These are phyloP conservation scores for Lordiphosa stackelbergi DNA, from an alignment of 1,140 invertebrate genomes.

Conservation along the genomic window DNA sequence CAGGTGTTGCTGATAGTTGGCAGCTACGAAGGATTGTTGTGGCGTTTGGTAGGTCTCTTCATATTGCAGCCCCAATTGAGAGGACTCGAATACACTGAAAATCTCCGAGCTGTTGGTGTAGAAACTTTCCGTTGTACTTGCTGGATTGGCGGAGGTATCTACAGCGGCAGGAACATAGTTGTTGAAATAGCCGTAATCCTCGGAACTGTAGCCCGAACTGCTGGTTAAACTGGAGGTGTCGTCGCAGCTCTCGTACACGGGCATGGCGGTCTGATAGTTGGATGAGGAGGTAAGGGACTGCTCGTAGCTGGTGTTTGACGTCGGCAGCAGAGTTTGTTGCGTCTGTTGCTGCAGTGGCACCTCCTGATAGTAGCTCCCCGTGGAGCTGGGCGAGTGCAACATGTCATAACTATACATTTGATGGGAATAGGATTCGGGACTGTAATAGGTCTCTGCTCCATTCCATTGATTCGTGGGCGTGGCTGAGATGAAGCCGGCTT, in stretches of 20 bases:
- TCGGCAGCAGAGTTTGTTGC: neutral
- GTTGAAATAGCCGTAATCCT: slow-evolving; percentile 62
- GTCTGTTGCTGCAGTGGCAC: slow-evolving; percentile 9
- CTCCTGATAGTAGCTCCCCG: slow-evolving; percentile 48
- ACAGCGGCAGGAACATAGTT: slow-evolving; percentile 32
- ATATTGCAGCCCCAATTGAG: slow-evolving; percentile 44
- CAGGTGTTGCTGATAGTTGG: slow-evolving; percentile 40
- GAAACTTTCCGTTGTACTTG: slow-evolving; percentile 36
- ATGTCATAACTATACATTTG: slow-evolving; percentile 52
- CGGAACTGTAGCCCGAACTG: slow-evolving; percentile 65
- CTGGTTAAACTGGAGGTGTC: slow-evolving; percentile 72
- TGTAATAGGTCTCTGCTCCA: slow-evolving; percentile 28
- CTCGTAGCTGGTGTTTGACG: slow-evolving; percentile 22
- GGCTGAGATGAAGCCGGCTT: slow-evolving; percentile 1
- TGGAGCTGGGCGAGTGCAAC: slow-evolving; percentile 58
- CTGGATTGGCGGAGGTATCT: slow-evolving; percentile 31
- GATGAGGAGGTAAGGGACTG: slow-evolving; percentile 10
- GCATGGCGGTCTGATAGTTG: slow-evolving; percentile 33
- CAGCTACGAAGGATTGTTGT: slow-evolving; percentile 1
- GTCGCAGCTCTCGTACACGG: slow-evolving; percentile 69
- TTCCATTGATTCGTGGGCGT: slow-evolving; percentile 35
- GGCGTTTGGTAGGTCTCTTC: slow-evolving; percentile 53
- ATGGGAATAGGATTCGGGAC: slow-evolving; percentile 29
- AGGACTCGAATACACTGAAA: slow-evolving; percentile 63
- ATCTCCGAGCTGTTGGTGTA: slow-evolving; percentile 63